Evolutionary conservation across 2,888 invertebrate species (phyloP), one percentile per base, ranked within the genome.

Genomic region (Lasioglossum calceatum): DNA sequence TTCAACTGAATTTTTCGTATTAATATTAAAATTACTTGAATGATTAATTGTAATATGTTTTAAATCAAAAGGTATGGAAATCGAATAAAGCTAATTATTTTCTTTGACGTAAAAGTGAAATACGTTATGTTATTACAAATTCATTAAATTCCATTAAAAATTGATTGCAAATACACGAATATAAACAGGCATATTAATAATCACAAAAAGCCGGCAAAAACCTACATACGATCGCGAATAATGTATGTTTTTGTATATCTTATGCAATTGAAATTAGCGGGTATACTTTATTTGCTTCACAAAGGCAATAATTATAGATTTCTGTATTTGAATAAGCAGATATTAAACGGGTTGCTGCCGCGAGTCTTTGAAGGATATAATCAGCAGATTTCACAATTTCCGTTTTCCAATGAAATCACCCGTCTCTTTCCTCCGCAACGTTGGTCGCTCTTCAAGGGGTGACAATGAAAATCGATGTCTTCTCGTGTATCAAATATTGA

Each of bases 311-410:
- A 70, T 70, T 70, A 39, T 70, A 39, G 36, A 36, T 36, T 3
- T 23, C 23, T 10, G 8, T 70, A 23, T 39, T 70, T 23, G 19
- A 70, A 70, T 70, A 39, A 70, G 39, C 39, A 39, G 23, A 39
- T 70, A 39, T 70, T 67, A 8, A 36, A 67, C 23, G 8, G 50
- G 23, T 32, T 23, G 32, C 19, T 44, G 36, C 32, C 16, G 10
- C 50, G 14, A 23, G 36, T 32, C 23, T 74, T 74, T 54, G 23
- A 36, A 36, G 67, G 44, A 61, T 78, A 72, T 71, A 78, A 27
- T 72, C 50, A 72, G 61, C 78, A 61, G 32, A 58, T 47, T 78
- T 39, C 72, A 64, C 81, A 72, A 78, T 82, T 78, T 82, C 27
- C 81, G 61, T 47, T 77, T 78, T 50, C 8, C 27, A 72, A 61